phyloP scores from a whole-genome alignment of 35 echinoderm and acorn worm species.

The Acanthaster planci region DNA sequence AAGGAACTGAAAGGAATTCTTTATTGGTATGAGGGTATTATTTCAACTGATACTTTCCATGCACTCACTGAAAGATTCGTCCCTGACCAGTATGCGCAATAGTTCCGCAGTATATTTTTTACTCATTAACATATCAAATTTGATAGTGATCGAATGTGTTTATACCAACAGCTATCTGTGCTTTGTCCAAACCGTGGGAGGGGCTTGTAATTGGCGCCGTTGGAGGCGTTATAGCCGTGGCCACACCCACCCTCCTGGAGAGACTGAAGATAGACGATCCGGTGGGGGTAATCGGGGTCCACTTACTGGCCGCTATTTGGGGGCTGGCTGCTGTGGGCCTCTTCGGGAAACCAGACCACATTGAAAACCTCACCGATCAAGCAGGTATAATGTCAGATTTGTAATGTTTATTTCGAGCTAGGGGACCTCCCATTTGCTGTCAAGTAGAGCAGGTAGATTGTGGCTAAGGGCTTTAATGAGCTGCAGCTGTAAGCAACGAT shows the following conservation, averaged over 20 bases:
- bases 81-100: too few relatives aligned
- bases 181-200: conserved; percentile 82
- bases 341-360: conserved; percentile 75
- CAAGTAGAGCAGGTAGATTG: too few relatives aligned
- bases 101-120: too few relatives aligned
- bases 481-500: too few relatives aligned
- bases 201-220: conserved; percentile 76
- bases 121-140: background rate
- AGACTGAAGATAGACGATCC: conserved; percentile 87
- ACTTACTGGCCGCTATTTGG: conserved; percentile 71
- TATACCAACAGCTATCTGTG: conserved; percentile 72
- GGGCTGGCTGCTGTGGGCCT: conserved; percentile 74
- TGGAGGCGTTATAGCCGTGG: conserved; percentile 71
- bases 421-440: too few relatives aligned
- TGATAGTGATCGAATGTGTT: background rate
- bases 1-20: too few relatives aligned
- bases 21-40: too few relatives aligned
- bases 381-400: too few relatives aligned
- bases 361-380: conserved; percentile 58
- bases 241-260: conserved; percentile 40
- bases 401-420: too few relatives aligned
- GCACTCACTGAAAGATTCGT: too few relatives aligned
- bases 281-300: conserved; percentile 83
- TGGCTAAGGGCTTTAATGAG: too few relatives aligned
- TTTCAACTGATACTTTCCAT: too few relatives aligned